phyloP scores from a whole-genome alignment of 1,140 invertebrate species.

The Lucilia cuprina region DNA sequence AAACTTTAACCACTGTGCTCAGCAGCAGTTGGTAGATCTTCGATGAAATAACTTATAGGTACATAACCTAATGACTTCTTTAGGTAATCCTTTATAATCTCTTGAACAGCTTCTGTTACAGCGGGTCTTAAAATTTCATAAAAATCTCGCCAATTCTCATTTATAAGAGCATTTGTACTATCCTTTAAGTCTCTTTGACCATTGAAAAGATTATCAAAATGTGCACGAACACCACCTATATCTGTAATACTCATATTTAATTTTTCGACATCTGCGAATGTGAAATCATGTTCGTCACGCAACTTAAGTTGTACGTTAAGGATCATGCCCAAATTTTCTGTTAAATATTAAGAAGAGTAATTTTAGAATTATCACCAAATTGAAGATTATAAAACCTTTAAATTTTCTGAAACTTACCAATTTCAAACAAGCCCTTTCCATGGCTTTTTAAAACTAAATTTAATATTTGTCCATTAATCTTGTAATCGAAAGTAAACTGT shows the following conservation, averaged over 20 bases:
- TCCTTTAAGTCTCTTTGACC: slow-evolving; percentile 63
- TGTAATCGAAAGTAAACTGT: slow-evolving; percentile 73
- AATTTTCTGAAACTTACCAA: slow-evolving; percentile 61
- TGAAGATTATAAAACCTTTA: too few relatives aligned
- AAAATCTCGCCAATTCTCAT: slow-evolving; percentile 70
- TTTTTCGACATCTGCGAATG: slow-evolving; percentile 68
- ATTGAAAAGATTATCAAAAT: slow-evolving; percentile 40
- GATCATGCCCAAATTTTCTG: slow-evolving; percentile 69
- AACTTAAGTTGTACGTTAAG: slow-evolving; percentile 68
- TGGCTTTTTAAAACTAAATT: slow-evolving; percentile 72
- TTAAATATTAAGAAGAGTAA: too few relatives aligned
- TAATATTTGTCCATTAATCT: slow-evolving; percentile 72
- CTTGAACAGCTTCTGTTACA: slow-evolving; percentile 68
- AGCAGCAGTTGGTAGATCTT: slow-evolving; percentile 40
- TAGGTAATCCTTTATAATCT: slow-evolving; percentile 68
- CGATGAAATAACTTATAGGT: slow-evolving; percentile 56
- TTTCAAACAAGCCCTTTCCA: slow-evolving; percentile 73
- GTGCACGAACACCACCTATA: slow-evolving; percentile 42
- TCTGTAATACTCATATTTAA: slow-evolving; percentile 66
- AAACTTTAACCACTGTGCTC: slow-evolving; percentile 29
- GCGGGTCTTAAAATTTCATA: slow-evolving; percentile 69
- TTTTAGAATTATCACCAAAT: neutral
- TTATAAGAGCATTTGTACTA: slow-evolving; percentile 70
- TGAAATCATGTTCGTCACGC: slow-evolving; percentile 67
- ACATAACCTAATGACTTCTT: slow-evolving; percentile 68